Evolutionary conservation across 2,113 vertebrate species (phyloP).

Genomic region (Labeo rohita): DNA sequence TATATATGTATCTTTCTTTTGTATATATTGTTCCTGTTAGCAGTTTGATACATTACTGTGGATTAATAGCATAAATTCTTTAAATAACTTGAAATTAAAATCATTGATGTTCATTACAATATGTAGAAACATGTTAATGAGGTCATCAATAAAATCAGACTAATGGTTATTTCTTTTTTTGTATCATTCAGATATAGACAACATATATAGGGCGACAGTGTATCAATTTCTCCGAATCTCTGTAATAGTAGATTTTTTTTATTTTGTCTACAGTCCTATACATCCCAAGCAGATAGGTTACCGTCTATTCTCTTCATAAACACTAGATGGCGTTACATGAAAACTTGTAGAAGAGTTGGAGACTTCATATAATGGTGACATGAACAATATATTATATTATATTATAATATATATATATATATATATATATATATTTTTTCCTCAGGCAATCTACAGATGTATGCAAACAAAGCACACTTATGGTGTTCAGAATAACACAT

Average conservation of each 20-base stretch:
- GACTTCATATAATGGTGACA: neutral
- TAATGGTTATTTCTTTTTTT: neutral
- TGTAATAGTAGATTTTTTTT: neutral
- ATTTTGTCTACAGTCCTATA: neutral
- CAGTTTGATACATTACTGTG: neutral
- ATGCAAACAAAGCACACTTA: neutral
- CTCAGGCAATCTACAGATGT: neutral
- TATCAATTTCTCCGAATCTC: neutral
- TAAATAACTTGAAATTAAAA: neutral
- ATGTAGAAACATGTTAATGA: neutral
- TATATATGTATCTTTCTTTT: constrained; percentile 4
- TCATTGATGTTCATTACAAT: neutral
- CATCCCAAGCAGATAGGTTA: neutral
- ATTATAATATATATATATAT: neutral
- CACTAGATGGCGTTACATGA: neutral
- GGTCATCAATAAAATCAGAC: constrained; percentile 35
- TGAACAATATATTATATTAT: too few relatives aligned
- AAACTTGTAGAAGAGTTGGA: neutral
- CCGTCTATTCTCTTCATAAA: neutral
- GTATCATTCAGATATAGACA: neutral
- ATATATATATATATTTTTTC: neutral
- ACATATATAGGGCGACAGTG: neutral
- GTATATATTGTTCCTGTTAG: neutral
- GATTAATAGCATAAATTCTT: neutral
- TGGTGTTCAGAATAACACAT: neutral